Evolutionary conservation across 2,797 vertebrate species (phyloP).

Genomic region (Esox masquinongy): DNA sequence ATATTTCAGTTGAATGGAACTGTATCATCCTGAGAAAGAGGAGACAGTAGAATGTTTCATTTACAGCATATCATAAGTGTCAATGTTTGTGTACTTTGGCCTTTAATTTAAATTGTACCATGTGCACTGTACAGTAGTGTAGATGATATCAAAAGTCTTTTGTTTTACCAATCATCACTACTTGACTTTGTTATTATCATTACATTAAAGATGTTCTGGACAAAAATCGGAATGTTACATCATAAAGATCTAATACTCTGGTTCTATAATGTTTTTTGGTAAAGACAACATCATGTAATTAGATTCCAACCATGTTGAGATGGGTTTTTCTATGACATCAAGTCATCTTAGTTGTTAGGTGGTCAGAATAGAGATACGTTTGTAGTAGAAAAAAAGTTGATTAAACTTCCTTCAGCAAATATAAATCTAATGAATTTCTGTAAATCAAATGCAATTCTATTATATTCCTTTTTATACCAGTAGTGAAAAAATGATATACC

Average conservation of each 20-base stretch:
- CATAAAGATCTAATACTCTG: not conserved
- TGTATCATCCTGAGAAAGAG: not conserved
- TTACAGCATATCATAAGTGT: not conserved
- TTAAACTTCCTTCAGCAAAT: no score
- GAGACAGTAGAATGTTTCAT: not conserved
- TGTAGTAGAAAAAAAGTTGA: no score
- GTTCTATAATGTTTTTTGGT: not conserved
- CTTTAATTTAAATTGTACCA: not conserved
- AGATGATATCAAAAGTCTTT: not conserved
- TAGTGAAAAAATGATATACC: no score
- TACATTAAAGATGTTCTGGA: not conserved
- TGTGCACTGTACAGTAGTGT: not conserved
- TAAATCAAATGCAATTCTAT: no score
- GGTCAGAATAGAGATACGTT: no score
- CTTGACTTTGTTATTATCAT: not conserved
- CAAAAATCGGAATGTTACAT: not conserved
- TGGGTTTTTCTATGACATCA: not conserved
- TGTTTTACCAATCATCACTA: not conserved
- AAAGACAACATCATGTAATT: not conserved
- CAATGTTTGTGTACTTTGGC: not conserved
- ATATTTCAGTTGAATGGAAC: not conserved
- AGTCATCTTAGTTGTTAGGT: not conserved
- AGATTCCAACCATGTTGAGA: not conserved
- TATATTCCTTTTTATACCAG: no score
- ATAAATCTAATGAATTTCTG: no score